Base-by-base conservation (phyloP, 92 coral and sea anemone species). In the Epizoanthus fatuus region DNA sequence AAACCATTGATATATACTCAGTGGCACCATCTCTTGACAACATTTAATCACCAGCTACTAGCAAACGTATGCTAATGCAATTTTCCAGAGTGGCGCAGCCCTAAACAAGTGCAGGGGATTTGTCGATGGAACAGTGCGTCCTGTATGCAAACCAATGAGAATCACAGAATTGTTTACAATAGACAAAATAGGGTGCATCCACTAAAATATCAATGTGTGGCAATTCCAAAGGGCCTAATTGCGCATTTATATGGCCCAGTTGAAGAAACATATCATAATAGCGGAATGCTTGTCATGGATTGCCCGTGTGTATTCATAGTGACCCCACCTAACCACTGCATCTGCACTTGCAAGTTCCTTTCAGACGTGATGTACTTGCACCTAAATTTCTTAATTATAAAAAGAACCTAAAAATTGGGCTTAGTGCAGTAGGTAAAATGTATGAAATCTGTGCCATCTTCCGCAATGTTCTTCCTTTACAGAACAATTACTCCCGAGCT, bases 1-100 rank as follows among this genome's bases (percentile, higher is more conserved):
- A 85, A 90, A 90, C 81, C 85, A 68, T 89, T 63, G 49, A 79
- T 89, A 56, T 83, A 88, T 54, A 70, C 32, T 84, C 86, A 77
- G 75, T 89, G 89, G 89, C 80, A 89, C 57, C 89, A 89, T 79
- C 87, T 76, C 4, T 64, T 84, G 37, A 89, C 92, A 69, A 62
- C 72, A 57, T 84, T 84, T 51, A 89, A 89, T 76, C 92, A 89
- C 57, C 91, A 10, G 81, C 85, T 9, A 87, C 49, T 86, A 69
- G 66, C 73, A 40, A 63, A 71, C 15, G 72, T 81, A 80, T 54
- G 90, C 88, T 64, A 81, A 80, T 44, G 86, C 83, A 16, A 38
- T 80, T 20, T 75, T 70, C 54, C 74, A 59, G 67, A 59, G 67
- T 19, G 86, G 80, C 7, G 74, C 90, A 38, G 86, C 90, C 40